Percentiles rank a stretch among this genome's conserved stretches.
phyloP scores from a whole-genome alignment of 2,113 vertebrate genomes.

The Bujurquina vittata region DNA sequence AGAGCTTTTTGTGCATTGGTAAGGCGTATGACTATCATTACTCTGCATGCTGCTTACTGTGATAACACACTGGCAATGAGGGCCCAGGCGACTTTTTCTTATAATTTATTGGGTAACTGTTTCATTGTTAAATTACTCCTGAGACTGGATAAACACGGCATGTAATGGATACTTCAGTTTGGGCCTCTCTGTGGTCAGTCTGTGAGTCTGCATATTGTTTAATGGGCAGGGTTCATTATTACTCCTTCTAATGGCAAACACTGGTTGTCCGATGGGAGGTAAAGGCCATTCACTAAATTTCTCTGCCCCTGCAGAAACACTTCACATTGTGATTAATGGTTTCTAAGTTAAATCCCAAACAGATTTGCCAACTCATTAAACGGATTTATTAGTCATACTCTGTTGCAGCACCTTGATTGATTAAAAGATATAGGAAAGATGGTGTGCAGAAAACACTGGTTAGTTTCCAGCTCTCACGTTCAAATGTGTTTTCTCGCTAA shows the following conservation, averaged over 20 bases:
- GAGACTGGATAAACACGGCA: constrained; percentile 38
- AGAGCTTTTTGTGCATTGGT: background rate
- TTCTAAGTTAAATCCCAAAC: constrained; percentile 59
- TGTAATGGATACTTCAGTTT: constrained; percentile 49
- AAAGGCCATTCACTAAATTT: constrained; percentile 44
- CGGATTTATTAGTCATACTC: constrained; percentile 44
- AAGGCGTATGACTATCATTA: background rate
- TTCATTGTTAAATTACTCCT: constrained; percentile 52
- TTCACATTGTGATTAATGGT: constrained; percentile 52
- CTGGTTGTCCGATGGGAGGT: constrained; percentile 52
- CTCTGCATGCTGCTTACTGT: constrained; percentile 18
- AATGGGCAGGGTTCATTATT: constrained; percentile 61
- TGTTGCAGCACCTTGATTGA: constrained; percentile 30
- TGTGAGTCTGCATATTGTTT: constrained; percentile 49
- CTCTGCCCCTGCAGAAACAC: constrained; percentile 8
- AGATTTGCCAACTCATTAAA: constrained; percentile 55
- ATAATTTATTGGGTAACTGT: constrained; percentile 41
- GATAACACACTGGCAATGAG: constrained; percentile 27
- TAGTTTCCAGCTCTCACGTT: background rate
- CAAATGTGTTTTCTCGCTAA: background rate
- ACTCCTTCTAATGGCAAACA: constrained; percentile 58
- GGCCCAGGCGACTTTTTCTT: constrained; percentile 14
- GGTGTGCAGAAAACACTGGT: background rate
- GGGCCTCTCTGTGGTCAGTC: constrained; percentile 10
- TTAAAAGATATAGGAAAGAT: background rate